A percentile compares a stretch with the other conserved stretches of the same genome.
phyloP scores from a whole-genome alignment of 2,113 vertebrate genomes.

The Hystrix brachyura region DNA sequence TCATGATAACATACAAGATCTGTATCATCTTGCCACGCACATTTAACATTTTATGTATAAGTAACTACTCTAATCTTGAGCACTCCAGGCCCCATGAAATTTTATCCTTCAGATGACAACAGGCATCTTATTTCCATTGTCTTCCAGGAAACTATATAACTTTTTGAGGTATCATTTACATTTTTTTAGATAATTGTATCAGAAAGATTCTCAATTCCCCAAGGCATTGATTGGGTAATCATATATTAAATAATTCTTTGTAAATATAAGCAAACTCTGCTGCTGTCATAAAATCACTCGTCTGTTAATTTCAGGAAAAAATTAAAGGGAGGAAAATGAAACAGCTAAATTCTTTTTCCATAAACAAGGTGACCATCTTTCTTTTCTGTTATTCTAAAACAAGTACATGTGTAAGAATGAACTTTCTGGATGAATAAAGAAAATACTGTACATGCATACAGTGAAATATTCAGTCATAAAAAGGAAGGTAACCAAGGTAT shows the following conservation, averaged over 20 bases:
- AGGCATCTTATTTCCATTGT: not conserved
- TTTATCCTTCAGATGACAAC: not conserved
- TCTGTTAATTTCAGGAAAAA: slow-evolving; percentile 19
- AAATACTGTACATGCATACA: not conserved
- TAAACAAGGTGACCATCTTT: not conserved
- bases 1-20: not conserved
- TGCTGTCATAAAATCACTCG: not conserved
- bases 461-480: not conserved
- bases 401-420: not conserved
- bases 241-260: slow-evolving; percentile 37
- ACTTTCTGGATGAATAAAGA: not conserved
- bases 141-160: slow-evolving; percentile 20
- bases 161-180: not conserved
- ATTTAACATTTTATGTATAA: slow-evolving; percentile 47
- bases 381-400: slow-evolving; percentile 33
- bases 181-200: slow-evolving; percentile 49
- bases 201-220: not conserved
- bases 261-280: not conserved
- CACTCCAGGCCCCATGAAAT: not conserved
- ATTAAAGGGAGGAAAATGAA: not conserved
- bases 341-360: slow-evolving; percentile 11
- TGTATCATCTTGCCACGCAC: not conserved
- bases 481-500: not conserved
- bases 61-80: not conserved
- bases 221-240: not conserved